Evolutionary conservation across 2,888 invertebrate genomes (phyloP), one percentile per base, ranked within the genome.

Genomic region (Eumerus sabulonum): DNA sequence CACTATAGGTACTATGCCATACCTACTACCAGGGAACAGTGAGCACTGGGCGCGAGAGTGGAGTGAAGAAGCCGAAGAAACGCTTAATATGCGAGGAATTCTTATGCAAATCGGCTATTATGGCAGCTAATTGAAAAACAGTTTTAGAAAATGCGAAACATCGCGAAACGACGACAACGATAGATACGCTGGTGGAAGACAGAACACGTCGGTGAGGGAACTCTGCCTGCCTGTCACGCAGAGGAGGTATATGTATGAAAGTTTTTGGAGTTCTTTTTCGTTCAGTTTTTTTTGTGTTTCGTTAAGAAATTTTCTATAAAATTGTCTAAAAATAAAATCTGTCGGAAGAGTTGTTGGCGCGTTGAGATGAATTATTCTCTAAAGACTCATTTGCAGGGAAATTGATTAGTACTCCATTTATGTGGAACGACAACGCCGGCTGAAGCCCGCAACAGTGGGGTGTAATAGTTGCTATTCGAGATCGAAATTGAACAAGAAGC

Each of bases 41-140:
- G n/a, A n/a, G n/a, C n/a, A n/a, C n/a, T 38, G 16, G 50, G n/a
- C 19, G 53, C 36, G 44, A 42, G 63, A 57, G 63, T 47, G 70
- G 36, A 40, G 16, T 19, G 59, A 54, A 13, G 54, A 60, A 42
- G 57, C 62, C 57, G 62, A 42, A 27, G 67, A 63, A 68, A 64
- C 79, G 64, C 68, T 79, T 79, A 68, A 74, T 74, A 79, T 79
- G 79, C 79, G 54, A 68, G 60, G 74, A 79, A 79, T 79, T 79
- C 79, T 79, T 79, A 79, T 79, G 79, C 79, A 79, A 79, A 79
- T 79, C 79, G 79, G 59, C 74, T 79, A 74, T 79, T 79, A 79
- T 79, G 79, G 79, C 74, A 68, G 79, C 79, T 79, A 79, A 79
- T 79, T 79, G 79, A 79, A 79, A 79, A 79, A 74, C 79, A 64